These are phyloP conservation scores for Dryocosmus kuriphilus DNA, from an alignment of 2,888 invertebrate genomes.

Conservation along the genomic window DNA sequence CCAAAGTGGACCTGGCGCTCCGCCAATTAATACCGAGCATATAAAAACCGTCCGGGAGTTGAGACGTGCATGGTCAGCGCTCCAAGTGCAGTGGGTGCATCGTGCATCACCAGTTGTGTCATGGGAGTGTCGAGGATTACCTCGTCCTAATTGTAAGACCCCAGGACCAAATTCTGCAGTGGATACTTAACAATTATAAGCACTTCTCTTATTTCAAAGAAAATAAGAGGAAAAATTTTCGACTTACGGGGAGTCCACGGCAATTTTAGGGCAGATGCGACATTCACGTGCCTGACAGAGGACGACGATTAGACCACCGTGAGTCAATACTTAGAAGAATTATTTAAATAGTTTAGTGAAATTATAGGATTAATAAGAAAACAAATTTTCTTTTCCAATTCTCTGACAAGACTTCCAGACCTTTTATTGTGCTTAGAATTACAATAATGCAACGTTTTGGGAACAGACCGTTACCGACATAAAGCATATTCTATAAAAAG, in stretches of 20 bases:
- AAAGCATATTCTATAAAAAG: too few species aligned
- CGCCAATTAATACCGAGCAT: conserved; percentile 52
- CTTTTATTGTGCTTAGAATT: too few species aligned
- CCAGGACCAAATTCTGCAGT: not conserved
- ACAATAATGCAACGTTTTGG: too few species aligned
- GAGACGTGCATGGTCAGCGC: conserved; percentile 62
- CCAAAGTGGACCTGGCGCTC: conserved; percentile 49
- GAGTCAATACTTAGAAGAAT: not conserved
- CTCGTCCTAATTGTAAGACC: conserved; percentile 43
- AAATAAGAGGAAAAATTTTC: not conserved
- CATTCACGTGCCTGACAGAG: conserved; percentile 35
- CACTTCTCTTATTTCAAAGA: not conserved
- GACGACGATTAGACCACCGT: conserved; percentile 37
- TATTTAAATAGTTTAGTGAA: not conserved
- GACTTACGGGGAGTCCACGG: not conserved
- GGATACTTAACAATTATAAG: not conserved
- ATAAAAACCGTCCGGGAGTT: conserved; percentile 43
- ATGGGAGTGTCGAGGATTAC: conserved; percentile 55
- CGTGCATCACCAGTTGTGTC: conserved; percentile 57
- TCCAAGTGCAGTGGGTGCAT: conserved; percentile 69
- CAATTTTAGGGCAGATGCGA: conserved; percentile 26
- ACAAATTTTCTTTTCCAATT: too few species aligned
- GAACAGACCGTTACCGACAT: too few species aligned
- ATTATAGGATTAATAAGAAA: too few species aligned
- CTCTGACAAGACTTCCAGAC: too few species aligned